Conservation (phyloP, 2,888 invertebrate genomes). For the Tipula confusa region DNA sequence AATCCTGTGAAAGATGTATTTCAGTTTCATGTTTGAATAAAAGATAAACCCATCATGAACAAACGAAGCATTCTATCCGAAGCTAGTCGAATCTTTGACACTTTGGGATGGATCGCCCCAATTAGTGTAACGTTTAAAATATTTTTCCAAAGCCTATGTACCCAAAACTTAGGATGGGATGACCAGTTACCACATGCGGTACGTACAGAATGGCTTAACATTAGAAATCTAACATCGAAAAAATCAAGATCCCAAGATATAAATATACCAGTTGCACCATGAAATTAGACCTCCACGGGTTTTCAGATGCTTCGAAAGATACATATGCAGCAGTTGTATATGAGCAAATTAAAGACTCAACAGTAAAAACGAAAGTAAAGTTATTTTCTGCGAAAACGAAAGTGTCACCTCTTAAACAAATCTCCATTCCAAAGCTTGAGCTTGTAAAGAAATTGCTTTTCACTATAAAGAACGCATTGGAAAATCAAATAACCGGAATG, state of each 20-base stretch:
- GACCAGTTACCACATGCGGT: neutral
- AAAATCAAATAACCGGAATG: too few species aligned
- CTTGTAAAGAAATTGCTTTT: too few species aligned
- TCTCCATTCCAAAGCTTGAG: too few species aligned
- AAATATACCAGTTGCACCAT: too few species aligned
- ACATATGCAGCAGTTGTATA: too few species aligned
- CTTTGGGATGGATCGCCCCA: neutral
- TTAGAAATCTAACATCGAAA: neutral
- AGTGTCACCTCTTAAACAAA: too few species aligned
- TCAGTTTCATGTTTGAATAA: neutral
- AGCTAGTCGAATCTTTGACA: neutral
- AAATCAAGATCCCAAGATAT: neutral
- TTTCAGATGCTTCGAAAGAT: too few species aligned
- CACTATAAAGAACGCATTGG: too few species aligned
- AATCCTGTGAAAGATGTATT: neutral
- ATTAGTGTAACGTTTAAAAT: neutral
- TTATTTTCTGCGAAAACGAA: too few species aligned
- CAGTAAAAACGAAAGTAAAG: neutral
- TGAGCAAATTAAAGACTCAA: neutral
- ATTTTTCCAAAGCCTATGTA: neutral
- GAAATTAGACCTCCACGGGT: too few species aligned
- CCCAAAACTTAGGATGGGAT: neutral
- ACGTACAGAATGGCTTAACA: neutral
- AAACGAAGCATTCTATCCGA: neutral
- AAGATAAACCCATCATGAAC: neutral